Conservation (phyloP, 1,140 invertebrate species). For the Pseudomyrmex dendroicus region DNA sequence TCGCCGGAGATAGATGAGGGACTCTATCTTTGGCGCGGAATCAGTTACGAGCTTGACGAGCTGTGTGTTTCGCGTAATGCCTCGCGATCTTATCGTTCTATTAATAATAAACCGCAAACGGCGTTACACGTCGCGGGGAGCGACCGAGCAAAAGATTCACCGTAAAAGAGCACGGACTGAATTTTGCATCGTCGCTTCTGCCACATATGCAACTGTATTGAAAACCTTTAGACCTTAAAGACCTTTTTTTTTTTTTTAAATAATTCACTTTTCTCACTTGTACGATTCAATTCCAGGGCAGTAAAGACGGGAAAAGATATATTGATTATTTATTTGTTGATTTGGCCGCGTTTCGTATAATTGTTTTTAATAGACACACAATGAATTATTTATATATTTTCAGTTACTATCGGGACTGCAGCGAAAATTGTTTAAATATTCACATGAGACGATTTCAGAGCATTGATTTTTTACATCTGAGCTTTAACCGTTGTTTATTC, state of each 20-base stretch:
- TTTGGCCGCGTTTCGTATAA: neutral
- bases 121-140: constrained; percentile 65
- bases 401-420: too few relatives aligned
- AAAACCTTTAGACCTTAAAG: neutral
- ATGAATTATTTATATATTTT: neutral
- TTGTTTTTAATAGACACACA: neutral
- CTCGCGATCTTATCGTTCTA: constrained; percentile 76
- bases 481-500: neutral
- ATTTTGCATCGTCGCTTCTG: neutral
- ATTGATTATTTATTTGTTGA: neutral
- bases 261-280: neutral
- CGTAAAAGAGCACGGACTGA: neutral
- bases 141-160: constrained; percentile 5
- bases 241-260: neutral
- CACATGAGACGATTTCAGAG: neutral
- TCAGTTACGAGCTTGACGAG: constrained; percentile 75
- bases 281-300: neutral
- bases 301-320: neutral
- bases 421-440: too few relatives aligned
- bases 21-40: constrained; percentile 72
- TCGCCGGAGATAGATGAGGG: constrained; percentile 74
- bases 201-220: neutral
- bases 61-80: constrained; percentile 76
- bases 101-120: constrained; percentile 78
- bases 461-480: neutral